Evolutionary conservation across 2,113 vertebrate genomes (phyloP), one percentile per base, ranked within the genome.

Genomic region (Pseudopipra pipra): DNA sequence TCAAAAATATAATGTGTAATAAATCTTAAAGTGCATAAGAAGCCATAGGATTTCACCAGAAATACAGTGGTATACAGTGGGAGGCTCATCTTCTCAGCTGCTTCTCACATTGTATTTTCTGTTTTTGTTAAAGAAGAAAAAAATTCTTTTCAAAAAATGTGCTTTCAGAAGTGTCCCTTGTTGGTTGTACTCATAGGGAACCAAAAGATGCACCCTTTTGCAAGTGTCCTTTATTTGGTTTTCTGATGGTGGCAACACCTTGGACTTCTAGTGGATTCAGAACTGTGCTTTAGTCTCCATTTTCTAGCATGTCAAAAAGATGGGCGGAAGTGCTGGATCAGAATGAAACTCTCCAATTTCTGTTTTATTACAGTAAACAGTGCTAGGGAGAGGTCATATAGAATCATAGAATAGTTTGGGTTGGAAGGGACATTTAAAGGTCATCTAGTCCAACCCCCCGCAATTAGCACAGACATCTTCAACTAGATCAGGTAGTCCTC

Each of bases 331-430:
- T 89, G 39, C 49, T 92, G 75, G 22, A 71, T 91, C 51, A 37
- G 28, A 43, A 66, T 28, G 81, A 85, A 79, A 93, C 43, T 73
- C 52, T 33, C 35, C 47, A 80, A 87, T 75, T 67, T 89, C 89
- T 93, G 85, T 91, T 96, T 89, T 94, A 67, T 67, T 76, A 58
- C 22, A 70, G 89, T 54, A 51, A 91, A 43, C 18, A n/a, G 51
- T 82, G 21, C 81, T 89, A 70, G 74, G 46, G 54, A 94, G 89
- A 93, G 89, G 75, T 77, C 90, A 63, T 83, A 39, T 55, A 67
- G 80, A 77, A 89, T 68, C 54, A 82, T 30, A 55, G 23, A 61
- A 71, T 90, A 77, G 35, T 77, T 84, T 70, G 49, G 65, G 22
- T 58, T 63, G 56, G 23, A 77, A 84, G 65, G 49, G 35, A 84